Base-by-base conservation (phyloP, 2,888 invertebrate species). In the Hedya salicella region DNA sequence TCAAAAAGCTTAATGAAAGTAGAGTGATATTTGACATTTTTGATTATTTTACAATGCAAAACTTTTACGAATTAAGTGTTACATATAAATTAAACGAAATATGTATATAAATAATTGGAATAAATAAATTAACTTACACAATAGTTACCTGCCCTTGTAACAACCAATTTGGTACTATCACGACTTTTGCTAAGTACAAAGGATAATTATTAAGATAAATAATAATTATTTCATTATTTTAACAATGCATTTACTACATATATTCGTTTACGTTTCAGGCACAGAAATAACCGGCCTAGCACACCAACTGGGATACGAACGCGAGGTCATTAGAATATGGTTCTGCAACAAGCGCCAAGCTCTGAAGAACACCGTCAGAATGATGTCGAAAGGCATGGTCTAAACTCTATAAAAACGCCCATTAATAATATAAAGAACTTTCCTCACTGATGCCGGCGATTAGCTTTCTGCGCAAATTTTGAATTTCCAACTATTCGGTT, bases 311-410 rank as follows among this genome's bases (percentile, higher is more conserved):
- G 98, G 98, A 74, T 99, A 99, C 89, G 99, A 99, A 83, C 94
- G 99, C 62, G 99, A 99, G 93, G 99, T 99, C 60, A 98, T 99
- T 80, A 94, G 99, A 87, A 99, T 99, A 91, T 99, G 99, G 99
- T 99, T 99, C 92, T 99, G 99, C 92, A 99, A 99, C 93, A 99
- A 99, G 90, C 94, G 99, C 63, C 99, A 99, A 89, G 98, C 99
- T 1, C 93, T 99, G 73, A 99, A 99, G 89, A 99, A 99, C 86
- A 98, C 98, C n/a, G 98, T 98, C 72, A 94, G 97, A 78, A 97
- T 97, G 97, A 97, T 97, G 97, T 96, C 96, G 60, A 96, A 96
- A 91, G 95, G 96, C 75, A 95, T 96, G 95, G 95, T 95, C 75
- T 95, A 95, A 92, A 77, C 68, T 19, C 9, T 60, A 52, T 21